A percentile compares a stretch with the other conserved stretches of the same genome.
These are phyloP conservation scores for Xiphorhynchus erythropygius DNA, from an alignment of 2,797 vertebrate species.

Conservation along the genomic window DNA sequence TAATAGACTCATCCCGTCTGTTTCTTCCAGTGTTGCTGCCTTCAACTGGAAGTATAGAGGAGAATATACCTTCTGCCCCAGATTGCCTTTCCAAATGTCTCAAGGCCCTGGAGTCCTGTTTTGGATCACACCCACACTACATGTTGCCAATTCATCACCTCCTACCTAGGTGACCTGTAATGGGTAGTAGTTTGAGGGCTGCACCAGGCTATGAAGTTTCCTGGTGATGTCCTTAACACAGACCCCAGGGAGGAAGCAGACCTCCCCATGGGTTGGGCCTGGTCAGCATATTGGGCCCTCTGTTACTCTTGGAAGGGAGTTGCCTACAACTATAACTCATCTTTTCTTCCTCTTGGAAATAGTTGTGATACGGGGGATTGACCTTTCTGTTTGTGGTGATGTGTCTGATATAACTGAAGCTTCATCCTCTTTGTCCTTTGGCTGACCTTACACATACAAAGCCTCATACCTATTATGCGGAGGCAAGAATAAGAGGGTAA, in stretches of 20 bases:
- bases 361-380: neutral
- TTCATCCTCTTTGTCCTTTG: neutral
- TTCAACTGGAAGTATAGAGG: neutral
- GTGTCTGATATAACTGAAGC: neutral
- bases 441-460: neutral
- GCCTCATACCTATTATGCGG: neutral
- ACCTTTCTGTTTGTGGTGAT: neutral
- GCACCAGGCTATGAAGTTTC: too few relatives aligned
- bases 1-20: neutral
- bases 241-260: neutral
- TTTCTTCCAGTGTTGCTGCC: neutral
- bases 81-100: neutral
- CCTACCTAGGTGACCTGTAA: neutral
- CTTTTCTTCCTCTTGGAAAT: neutral
- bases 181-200: too few relatives aligned
- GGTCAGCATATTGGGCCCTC: too few relatives aligned
- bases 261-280: accelerated
- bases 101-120: neutral
- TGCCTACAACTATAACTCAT: accelerated
- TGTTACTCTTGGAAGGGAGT: neutral
- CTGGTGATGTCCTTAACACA: neutral
- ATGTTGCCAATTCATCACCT: neutral
- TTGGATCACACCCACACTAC: neutral
- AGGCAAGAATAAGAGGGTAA: neutral
- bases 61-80: neutral